Evolutionary conservation across 2,888 invertebrate species (phyloP).

Genomic region (Tetrapedia diversipes): DNA sequence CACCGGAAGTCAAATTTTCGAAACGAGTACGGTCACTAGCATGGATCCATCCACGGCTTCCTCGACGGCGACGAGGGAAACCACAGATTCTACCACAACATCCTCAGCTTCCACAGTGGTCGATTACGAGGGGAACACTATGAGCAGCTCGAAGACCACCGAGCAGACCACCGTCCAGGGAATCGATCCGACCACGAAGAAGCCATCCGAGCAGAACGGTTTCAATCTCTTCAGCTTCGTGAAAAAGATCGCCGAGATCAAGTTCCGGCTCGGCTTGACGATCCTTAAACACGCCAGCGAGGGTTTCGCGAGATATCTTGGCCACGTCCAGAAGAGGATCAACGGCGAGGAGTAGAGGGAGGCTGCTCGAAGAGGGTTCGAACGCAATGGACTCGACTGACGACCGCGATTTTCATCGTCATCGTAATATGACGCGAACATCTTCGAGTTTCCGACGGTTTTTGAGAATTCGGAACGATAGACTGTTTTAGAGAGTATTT

Average conservation of each 20-base stretch:
- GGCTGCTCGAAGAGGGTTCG: too few relatives aligned
- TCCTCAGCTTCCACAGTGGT: conserved; percentile 22
- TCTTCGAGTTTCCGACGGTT: background rate
- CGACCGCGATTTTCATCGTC: background rate
- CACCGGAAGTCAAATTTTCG: background rate
- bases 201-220: conserved; percentile 57
- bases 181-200: conserved; percentile 67
- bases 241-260: conserved; percentile 87
- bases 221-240: conserved; percentile 85
- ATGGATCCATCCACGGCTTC: conserved; percentile 5
- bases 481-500: background rate
- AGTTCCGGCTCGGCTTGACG: conserved; percentile 87
- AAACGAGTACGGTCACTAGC: background rate
- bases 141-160: conserved; percentile 39
- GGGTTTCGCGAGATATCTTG: conserved; percentile 87
- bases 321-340: conserved; percentile 84
- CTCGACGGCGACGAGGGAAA: background rate
- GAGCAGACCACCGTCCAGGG: conserved; percentile 69
- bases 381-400: conserved; percentile 36
- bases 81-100: conserved; percentile 9
- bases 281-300: conserved; percentile 88
- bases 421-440: too few relatives aligned
- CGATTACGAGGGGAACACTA: conserved; percentile 21
- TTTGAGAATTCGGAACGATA: background rate
- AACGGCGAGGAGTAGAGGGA: conserved; percentile 77